These are phyloP conservation scores for Rhynchophorus ferrugineus DNA, from an alignment of 1,140 invertebrate genomes.

Conservation along the genomic window DNA sequence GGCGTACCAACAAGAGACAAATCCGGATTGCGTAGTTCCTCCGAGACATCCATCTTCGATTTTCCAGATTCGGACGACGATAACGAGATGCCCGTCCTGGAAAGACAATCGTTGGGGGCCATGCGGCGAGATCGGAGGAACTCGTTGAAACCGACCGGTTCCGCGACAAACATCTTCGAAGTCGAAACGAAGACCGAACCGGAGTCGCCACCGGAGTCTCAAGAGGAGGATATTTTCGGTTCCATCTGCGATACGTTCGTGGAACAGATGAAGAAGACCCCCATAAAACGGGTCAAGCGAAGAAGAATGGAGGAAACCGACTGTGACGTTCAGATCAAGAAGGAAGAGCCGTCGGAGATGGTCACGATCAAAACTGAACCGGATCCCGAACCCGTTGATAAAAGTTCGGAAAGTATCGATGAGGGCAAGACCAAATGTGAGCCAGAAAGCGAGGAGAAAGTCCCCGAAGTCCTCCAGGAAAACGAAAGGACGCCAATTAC, in stretches of 20 bases:
- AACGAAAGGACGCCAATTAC: slow-evolving; percentile 4
- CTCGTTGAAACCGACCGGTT: slow-evolving; percentile 37
- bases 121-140: slow-evolving; percentile 49
- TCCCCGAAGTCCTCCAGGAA: background rate
- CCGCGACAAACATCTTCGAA: slow-evolving; percentile 5
- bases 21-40: slow-evolving; percentile 50
- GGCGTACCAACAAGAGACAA: slow-evolving; percentile 39
- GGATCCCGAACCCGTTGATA: background rate
- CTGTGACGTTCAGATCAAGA: slow-evolving; percentile 23
- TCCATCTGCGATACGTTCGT: slow-evolving; percentile 63
- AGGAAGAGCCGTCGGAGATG: background rate
- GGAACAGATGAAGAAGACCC: slow-evolving; percentile 54
- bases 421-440: too few species aligned
- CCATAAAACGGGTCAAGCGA: slow-evolving; percentile 11
- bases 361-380: background rate
- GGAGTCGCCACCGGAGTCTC: slow-evolving; percentile 35
- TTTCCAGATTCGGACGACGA: slow-evolving; percentile 54
- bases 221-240: slow-evolving; percentile 42
- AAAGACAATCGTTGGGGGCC: slow-evolving; percentile 48
- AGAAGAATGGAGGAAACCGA: background rate
- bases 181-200: slow-evolving; percentile 13
- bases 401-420: too few species aligned
- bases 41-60: slow-evolving; percentile 57
- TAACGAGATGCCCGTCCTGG: slow-evolving; percentile 46
- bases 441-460: background rate